Evolutionary conservation across 2,113 vertebrate genomes (phyloP).

Genomic region (Zapornia atra): DNA sequence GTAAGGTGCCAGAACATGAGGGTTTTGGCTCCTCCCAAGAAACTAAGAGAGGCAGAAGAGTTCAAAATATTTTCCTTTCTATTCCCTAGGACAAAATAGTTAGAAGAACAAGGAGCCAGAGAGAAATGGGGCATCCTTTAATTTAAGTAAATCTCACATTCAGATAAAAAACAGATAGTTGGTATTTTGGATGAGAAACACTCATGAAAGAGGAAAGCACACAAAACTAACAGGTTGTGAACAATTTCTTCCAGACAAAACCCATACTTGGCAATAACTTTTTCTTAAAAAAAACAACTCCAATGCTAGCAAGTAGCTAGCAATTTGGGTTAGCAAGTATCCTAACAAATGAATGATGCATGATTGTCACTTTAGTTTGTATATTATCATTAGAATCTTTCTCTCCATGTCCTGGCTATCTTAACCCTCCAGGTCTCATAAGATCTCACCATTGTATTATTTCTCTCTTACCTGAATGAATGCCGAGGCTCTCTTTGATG

Average conservation of each 20-base stretch:
- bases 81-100: background rate
- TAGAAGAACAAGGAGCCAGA: background rate
- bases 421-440: background rate
- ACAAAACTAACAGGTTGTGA: background rate
- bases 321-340: background rate
- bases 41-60: background rate
- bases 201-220: background rate
- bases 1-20: background rate
- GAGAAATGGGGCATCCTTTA: background rate
- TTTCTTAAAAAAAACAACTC: background rate
- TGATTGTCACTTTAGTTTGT: background rate
- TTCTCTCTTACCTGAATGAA: slow-evolving; percentile 88
- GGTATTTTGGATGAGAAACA: background rate
- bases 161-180: background rate
- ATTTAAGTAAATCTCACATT: background rate
- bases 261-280: background rate
- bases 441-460: background rate
- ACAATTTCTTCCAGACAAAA: background rate
- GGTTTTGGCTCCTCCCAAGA: background rate
- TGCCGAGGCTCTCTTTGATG: slow-evolving; percentile 85
- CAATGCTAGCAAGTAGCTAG: background rate
- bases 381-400: background rate
- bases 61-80: background rate
- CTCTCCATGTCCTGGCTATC: background rate
- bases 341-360: background rate